These are phyloP conservation scores for Helleia helle DNA, from an alignment of 2,888 invertebrate species.

Conservation along the genomic window DNA sequence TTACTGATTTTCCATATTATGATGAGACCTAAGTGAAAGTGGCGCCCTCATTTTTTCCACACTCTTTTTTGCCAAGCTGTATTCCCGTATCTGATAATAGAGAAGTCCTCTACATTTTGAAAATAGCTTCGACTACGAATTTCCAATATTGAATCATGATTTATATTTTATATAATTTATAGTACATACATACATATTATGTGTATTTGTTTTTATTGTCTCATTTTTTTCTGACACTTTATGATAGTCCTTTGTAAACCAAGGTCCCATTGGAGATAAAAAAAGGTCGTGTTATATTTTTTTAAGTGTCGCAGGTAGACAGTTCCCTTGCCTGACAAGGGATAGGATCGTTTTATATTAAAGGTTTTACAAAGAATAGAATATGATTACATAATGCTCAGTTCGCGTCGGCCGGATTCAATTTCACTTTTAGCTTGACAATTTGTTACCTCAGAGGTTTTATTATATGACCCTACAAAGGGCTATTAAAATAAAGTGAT, in stretches of 20 bases:
- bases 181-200: too few species aligned
- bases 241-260: neutral
- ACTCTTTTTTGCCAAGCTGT: too few species aligned
- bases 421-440: neutral
- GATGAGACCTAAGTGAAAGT: too few species aligned
- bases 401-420: neutral
- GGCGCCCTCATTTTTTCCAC: too few species aligned
- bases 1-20: too few species aligned
- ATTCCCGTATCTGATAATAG: too few species aligned
- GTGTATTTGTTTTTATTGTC: slow-evolving; percentile 2
- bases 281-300: slow-evolving; percentile 6
- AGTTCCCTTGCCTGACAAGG: neutral
- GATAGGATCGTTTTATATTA: neutral
- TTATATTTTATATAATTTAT: too few species aligned
- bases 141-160: too few species aligned
- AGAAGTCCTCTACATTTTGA: too few species aligned
- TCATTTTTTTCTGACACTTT: neutral
- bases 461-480: neutral
- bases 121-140: too few species aligned
- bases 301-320: slow-evolving; percentile 5
- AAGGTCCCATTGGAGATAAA: slow-evolving; percentile 4
- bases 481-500: too few species aligned
- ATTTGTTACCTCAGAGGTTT: neutral
- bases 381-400: neutral
- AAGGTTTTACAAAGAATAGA: neutral